These are phyloP conservation scores for Kryptolebias ocellatus DNA, from an alignment of 2,797 vertebrate genomes.

Conservation along the genomic window DNA sequence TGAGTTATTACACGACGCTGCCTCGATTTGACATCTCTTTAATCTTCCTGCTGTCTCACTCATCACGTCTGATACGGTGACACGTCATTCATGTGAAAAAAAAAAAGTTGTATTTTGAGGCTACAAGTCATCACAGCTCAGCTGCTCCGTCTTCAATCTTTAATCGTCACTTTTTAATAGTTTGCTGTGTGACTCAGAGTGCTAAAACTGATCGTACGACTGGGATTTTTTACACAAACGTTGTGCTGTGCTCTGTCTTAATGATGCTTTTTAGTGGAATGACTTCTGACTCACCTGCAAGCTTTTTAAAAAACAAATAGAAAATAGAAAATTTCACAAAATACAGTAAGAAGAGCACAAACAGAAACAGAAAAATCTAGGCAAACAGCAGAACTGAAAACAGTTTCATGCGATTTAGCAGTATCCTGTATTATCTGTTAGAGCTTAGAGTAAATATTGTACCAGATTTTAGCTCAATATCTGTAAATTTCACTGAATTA, in stretches of 20 bases:
- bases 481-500: no score
- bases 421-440: no score
- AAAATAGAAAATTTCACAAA: not conserved
- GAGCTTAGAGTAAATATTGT: no score
- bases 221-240: not conserved
- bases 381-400: no score
- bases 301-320: not conserved
- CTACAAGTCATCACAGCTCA: slow-evolving; percentile 4
- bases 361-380: not conserved
- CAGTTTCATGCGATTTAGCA: no score
- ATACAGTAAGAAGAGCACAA: not conserved
- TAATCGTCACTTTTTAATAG: not conserved
- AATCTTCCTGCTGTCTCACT: slow-evolving; percentile 32
- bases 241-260: not conserved
- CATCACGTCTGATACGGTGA: slow-evolving; percentile 28
- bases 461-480: no score
- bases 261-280: not conserved
- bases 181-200: slow-evolving; percentile 1
- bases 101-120: slow-evolving; percentile 9
- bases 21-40: slow-evolving; percentile 30
- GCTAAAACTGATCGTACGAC: no score
- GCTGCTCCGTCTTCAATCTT: not conserved
- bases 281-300: not conserved
- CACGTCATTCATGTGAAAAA: slow-evolving; percentile 18
- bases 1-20: slow-evolving; percentile 17